Evolutionary conservation across 2,888 invertebrate genomes (phyloP).

Genomic region (Margaritifera margaritifera): DNA sequence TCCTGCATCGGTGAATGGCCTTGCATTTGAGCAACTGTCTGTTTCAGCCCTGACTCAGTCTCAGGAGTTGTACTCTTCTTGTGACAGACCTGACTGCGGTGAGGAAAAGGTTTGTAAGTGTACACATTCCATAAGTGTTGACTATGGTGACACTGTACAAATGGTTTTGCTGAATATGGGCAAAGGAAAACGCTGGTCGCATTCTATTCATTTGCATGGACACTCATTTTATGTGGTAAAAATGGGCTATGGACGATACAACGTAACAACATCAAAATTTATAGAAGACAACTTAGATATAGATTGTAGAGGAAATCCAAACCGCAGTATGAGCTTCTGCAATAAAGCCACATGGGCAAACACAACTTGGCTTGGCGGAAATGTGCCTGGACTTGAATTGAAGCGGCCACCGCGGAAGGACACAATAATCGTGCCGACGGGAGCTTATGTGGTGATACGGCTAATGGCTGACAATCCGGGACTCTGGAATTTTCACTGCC

Average conservation of each 20-base stretch:
- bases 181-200: slow-evolving; percentile 15
- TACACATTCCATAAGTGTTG: slow-evolving; percentile 14
- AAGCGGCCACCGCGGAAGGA: slow-evolving; percentile 56
- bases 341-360: slow-evolving; percentile 27
- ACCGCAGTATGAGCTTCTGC: slow-evolving; percentile 18
- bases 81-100: slow-evolving; percentile 11
- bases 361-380: slow-evolving; percentile 14
- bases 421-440: slow-evolving; percentile 66
- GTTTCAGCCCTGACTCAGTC: slow-evolving; percentile 26
- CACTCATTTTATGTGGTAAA: slow-evolving; percentile 37
- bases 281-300: slow-evolving; percentile 24
- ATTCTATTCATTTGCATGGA: slow-evolving; percentile 47
- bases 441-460: slow-evolving; percentile 67
- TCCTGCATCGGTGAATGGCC: slow-evolving; percentile 26
- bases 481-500: slow-evolving; percentile 31
- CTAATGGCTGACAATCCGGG: slow-evolving; percentile 66
- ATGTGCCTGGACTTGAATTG: slow-evolving; percentile 23
- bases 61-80: slow-evolving; percentile 8
- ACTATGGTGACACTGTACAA: slow-evolving; percentile 15
- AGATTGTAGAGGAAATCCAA: slow-evolving; percentile 31
- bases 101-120: slow-evolving; percentile 19
- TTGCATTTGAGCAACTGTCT: slow-evolving; percentile 13
- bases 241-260: slow-evolving; percentile 23
- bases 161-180: slow-evolving; percentile 28
- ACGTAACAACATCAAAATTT: slow-evolving; percentile 18